A percentile compares a stretch with the other conserved stretches of the same genome.
Conservation (phyloP, 2,797 vertebrate genomes). For the Apogon talboti region DNA sequence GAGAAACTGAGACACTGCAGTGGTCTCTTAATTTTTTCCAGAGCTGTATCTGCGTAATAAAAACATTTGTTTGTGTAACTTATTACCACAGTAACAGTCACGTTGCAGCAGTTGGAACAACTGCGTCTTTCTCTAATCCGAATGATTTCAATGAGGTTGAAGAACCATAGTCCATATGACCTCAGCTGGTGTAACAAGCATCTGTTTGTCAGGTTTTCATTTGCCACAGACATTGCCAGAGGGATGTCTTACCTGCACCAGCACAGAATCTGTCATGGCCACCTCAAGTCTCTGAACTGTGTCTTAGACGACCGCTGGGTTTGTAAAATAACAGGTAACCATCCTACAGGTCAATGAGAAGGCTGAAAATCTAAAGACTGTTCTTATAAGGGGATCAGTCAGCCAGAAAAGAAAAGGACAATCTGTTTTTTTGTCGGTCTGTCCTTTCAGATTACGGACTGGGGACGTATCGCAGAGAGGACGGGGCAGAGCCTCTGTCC, state of each 20-base stretch:
- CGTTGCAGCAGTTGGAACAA: too few species aligned
- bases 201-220: slow-evolving; percentile 84
- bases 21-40: too few species aligned
- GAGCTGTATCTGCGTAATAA: too few species aligned
- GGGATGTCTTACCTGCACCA: slow-evolving; percentile 89
- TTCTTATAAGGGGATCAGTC: too few species aligned
- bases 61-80: too few species aligned
- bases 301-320: slow-evolving; percentile 89
- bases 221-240: slow-evolving; percentile 86
- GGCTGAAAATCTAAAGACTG: too few species aligned
- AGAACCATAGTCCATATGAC: background rate
- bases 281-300: slow-evolving; percentile 86
- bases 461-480: slow-evolving; percentile 80
- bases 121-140: too few species aligned
- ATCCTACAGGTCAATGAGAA: too few species aligned
- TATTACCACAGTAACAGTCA: too few species aligned
- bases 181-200: background rate
- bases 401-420: too few species aligned
- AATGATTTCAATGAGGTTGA: too few species aligned
- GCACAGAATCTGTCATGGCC: slow-evolving; percentile 84
- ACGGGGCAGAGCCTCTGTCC: slow-evolving; percentile 73
- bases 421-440: background rate
- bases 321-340: slow-evolving; percentile 88
- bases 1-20: too few species aligned
- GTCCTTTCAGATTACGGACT: slow-evolving; percentile 85